Evolutionary conservation across 2,113 vertebrate genomes (phyloP), one percentile per base, ranked within the genome.

Genomic region (Trichechus manatus): DNA sequence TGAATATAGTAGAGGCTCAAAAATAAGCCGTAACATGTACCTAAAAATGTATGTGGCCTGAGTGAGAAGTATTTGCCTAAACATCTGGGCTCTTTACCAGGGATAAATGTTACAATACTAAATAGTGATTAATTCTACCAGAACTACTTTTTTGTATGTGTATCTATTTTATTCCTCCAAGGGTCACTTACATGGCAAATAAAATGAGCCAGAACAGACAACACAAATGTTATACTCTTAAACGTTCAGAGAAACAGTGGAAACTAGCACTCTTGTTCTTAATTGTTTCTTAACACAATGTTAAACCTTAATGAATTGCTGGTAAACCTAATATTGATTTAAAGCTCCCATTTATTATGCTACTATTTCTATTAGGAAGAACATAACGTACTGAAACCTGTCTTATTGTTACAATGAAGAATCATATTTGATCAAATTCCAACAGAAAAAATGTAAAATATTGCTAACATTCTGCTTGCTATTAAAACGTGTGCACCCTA

Each of bases 241-340:
- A 91, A 91, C 31, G 81, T 42, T 91, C 25, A 91, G 20, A 84
- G 84, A 93, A 91, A 66, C 11, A 80, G 27, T 53, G 3, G 9
- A 91, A 96, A 86, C 47, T 59, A 93, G 47, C 44, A 68, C 56
- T 56, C 44, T 85, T 89, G 13, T 22, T 84, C 75, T 87, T 85
- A 85, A 91, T 42, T 70, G 22, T 63, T 93, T 89, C 86, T 91
- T 70, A 61, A 72, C 77, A 95, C 9, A 56, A 47, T 90, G 36
- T 79, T 93, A 95, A 97, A 82, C 19, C 29, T 74, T 78, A 96
- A 75, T 93, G 50, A 80, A 89, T 80, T 94, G 78, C 14, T 86
- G 36, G 9, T 31, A 96, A 87, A 50, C 9, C 9, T 90, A 90
- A 93, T 87, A 78, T 17, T 85, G 36, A 66, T 82, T 77, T 95